These are phyloP conservation scores for Helleia helle DNA, from an alignment of 2,888 invertebrate genomes.

Conservation along the genomic window DNA sequence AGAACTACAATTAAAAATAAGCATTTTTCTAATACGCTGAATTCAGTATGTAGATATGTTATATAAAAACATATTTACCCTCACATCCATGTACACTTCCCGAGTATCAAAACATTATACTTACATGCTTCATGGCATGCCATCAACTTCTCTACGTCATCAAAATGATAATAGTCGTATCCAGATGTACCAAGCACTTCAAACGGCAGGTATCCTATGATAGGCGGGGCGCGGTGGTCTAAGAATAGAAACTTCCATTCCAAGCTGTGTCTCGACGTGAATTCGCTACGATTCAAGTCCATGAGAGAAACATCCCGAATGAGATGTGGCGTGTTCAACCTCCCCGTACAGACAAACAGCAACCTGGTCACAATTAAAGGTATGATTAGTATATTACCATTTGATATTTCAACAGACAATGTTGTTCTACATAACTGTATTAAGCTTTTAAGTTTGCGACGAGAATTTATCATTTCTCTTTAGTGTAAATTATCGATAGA, in stretches of 20 bases:
- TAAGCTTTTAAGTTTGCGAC: too few species aligned
- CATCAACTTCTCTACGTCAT: slow-evolving; percentile 91
- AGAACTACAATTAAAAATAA: too few species aligned
- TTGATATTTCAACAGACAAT: too few species aligned
- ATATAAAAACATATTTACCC: too few species aligned
- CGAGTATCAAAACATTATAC: too few species aligned
- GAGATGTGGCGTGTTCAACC: slow-evolving; percentile 85
- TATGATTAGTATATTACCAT: too few species aligned
- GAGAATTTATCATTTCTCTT: too few species aligned
- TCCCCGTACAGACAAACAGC: slow-evolving; percentile 88
- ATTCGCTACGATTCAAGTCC: slow-evolving; percentile 86
- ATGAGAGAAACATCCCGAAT: slow-evolving; percentile 89
- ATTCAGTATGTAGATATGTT: too few species aligned
- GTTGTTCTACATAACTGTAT: too few species aligned
- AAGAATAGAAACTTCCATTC: slow-evolving; percentile 97
- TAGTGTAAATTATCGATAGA: too few species aligned
- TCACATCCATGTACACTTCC: too few species aligned
- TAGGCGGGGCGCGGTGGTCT: slow-evolving; percentile 92
- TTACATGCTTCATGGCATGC: slow-evolving; percentile 90
- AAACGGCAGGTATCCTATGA: slow-evolving; percentile 94
- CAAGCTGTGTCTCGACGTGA: slow-evolving; percentile 92
- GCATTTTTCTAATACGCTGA: too few species aligned
- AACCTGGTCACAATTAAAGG: slow-evolving; percentile 48
- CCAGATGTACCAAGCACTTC: slow-evolving; percentile 96
- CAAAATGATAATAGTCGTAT: slow-evolving; percentile 96